phyloP scores from a whole-genome alignment of 92 coral and sea anemone genomes.

The Paramuricea clavata region DNA sequence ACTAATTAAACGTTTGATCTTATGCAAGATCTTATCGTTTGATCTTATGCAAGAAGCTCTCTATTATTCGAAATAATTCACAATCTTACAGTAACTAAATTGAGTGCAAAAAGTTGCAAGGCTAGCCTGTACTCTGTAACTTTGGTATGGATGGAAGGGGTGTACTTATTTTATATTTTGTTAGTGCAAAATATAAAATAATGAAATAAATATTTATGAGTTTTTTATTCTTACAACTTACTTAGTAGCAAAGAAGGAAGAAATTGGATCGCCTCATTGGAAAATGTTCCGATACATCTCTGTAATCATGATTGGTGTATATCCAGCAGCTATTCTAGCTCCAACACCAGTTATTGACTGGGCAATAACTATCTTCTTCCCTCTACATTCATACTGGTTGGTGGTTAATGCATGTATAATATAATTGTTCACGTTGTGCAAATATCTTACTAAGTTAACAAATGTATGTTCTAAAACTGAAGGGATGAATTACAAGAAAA shows the following conservation, averaged over 20 bases:
- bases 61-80: too few relatives aligned
- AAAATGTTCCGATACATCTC: slow-evolving; percentile 84
- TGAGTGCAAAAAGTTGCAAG: not conserved
- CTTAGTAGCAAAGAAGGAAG: slow-evolving; percentile 11
- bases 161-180: too few relatives aligned
- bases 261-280: slow-evolving; percentile 84
- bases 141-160: too few relatives aligned
- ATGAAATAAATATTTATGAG: not conserved
- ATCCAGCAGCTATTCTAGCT: slow-evolving; percentile 88
- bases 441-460: not conserved
- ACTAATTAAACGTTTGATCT: too few relatives aligned
- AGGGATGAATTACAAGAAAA: too few relatives aligned
- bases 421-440: not conserved
- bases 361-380: slow-evolving; percentile 92
- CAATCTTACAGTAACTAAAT: too few relatives aligned
- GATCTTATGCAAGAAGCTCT: too few relatives aligned
- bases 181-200: not conserved
- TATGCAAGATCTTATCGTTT: too few relatives aligned
- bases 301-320: slow-evolving; percentile 79
- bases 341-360: slow-evolving; percentile 96
- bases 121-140: too few relatives aligned
- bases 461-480: too few relatives aligned
- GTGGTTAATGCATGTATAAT: slow-evolving; percentile 17
- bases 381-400: slow-evolving; percentile 97
- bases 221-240: not conserved